Evolutionary conservation across 2,888 invertebrate genomes (phyloP).

Genomic region (Thymelicus acteon): DNA sequence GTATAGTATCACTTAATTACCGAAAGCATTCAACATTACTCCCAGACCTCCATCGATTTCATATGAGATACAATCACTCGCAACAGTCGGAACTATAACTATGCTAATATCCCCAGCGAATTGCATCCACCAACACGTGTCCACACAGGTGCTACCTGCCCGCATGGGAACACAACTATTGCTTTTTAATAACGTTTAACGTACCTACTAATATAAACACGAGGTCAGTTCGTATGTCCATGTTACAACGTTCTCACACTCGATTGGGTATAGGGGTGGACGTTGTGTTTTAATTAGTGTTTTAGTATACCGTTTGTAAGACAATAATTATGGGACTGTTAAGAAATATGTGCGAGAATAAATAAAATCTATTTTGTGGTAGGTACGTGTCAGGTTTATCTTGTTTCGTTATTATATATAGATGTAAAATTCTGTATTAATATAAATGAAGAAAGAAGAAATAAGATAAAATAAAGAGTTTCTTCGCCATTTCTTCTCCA

Average conservation of each 20-base stretch:
- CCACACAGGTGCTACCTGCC: slow-evolving; percentile 42
- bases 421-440: too few relatives aligned
- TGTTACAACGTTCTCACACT: slow-evolving; percentile 16
- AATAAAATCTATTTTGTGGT: background rate
- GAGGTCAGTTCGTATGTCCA: too few relatives aligned
- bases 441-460: too few relatives aligned
- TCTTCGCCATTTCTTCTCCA: too few relatives aligned
- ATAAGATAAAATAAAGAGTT: too few relatives aligned
- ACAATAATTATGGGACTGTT: too few relatives aligned
- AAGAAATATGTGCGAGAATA: too few relatives aligned
- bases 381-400: too few relatives aligned
- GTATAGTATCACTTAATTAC: too few relatives aligned
- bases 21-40: too few relatives aligned
- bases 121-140: slow-evolving; percentile 37
- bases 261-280: slow-evolving; percentile 19
- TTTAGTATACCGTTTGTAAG: background rate
- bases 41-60: too few relatives aligned
- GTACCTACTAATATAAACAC: background rate
- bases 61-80: background rate
- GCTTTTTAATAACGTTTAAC: slow-evolving; percentile 10
- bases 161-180: slow-evolving; percentile 44
- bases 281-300: background rate
- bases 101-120: slow-evolving; percentile 18
- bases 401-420: too few relatives aligned
- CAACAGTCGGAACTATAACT: background rate